Conservation (phyloP, 2,113 vertebrate genomes). For the Otus sunia region DNA sequence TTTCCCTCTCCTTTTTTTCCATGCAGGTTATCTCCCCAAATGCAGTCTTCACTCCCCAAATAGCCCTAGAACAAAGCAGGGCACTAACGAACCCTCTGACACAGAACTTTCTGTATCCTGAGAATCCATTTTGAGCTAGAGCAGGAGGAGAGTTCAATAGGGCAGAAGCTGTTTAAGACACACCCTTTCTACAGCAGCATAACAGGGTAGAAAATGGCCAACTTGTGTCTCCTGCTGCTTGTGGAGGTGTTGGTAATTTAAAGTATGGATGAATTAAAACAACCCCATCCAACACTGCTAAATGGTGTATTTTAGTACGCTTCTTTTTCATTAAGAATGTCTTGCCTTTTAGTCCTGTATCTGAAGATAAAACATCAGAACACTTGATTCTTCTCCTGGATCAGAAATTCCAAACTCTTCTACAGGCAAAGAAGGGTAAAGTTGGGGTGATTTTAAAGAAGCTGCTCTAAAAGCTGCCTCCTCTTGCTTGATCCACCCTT, state of each 20-base stretch:
- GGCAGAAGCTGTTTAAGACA: not conserved
- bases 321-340: not conserved
- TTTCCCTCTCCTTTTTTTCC: not conserved
- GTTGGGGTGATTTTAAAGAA: not conserved
- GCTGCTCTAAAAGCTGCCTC: not conserved
- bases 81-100: not conserved
- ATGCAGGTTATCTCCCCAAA: not conserved
- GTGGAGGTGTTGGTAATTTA: not conserved
- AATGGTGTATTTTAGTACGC: not conserved
- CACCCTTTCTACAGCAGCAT: not conserved
- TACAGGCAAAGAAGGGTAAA: not conserved
- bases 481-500: constrained; percentile 43
- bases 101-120: not conserved
- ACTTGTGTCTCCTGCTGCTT: not conserved
- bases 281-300: not conserved
- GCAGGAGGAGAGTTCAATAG: not conserved
- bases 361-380: not conserved
- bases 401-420: not conserved
- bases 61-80: not conserved
- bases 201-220: not conserved
- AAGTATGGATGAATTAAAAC: not conserved
- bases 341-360: not conserved
- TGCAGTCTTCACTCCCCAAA: not conserved
- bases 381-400: not conserved
- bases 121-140: not conserved